These are phyloP conservation scores for Reticulitermes speratus DNA, from an alignment of 1,140 invertebrate genomes.

Conservation along the genomic window DNA sequence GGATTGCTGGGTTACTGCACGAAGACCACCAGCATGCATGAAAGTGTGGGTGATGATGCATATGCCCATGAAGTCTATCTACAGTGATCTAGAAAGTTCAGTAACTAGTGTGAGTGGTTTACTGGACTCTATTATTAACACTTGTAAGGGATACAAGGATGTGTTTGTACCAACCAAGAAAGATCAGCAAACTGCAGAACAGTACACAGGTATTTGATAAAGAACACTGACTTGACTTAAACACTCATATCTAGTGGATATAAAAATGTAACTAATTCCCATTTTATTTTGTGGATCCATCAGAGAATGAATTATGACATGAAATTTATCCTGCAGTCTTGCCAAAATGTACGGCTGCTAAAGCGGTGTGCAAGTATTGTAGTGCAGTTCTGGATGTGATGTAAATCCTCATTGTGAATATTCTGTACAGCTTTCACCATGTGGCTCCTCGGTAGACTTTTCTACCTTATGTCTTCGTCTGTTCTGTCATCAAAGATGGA, in stretches of 20 bases:
- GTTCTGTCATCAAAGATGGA: not conserved
- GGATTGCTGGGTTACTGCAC: not conserved
- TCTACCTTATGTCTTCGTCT: not conserved
- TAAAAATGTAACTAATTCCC: not conserved
- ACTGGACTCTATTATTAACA: not conserved
- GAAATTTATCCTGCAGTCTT: not conserved
- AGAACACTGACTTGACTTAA: no score
- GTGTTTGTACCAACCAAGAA: not conserved
- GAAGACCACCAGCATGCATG: not conserved
- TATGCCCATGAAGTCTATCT: not conserved
- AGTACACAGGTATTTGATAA: not conserved
- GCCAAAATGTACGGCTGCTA: not conserved
- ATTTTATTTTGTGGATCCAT: no score
- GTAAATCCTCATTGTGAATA: no score
- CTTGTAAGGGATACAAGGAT: not conserved
- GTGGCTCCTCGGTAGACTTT: not conserved
- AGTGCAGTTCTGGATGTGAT: not conserved
- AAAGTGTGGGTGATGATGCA: not conserved
- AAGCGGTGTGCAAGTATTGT: not conserved
- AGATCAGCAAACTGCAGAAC: not conserved
- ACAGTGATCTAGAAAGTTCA: not conserved
- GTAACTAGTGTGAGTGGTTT: not conserved
- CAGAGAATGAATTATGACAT: no score
- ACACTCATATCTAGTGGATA: not conserved
- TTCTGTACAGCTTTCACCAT: not conserved